phyloP scores from a whole-genome alignment of 2,888 invertebrate genomes.

The Tinea semifulvella region DNA sequence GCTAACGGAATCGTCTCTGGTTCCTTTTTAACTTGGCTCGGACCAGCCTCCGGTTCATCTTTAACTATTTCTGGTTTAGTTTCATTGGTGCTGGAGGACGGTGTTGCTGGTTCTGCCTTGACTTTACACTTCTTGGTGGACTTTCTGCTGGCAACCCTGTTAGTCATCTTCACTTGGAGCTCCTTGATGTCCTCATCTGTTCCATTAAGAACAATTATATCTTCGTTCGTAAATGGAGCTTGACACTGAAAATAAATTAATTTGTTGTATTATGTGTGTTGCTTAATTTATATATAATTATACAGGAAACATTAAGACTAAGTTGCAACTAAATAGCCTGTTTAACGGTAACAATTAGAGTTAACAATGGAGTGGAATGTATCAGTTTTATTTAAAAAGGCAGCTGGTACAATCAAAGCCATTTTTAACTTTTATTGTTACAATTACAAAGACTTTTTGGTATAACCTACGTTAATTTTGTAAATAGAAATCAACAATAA shows the following conservation, averaged over 20 bases:
- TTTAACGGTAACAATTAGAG: too few relatives aligned
- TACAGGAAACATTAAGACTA: too few relatives aligned
- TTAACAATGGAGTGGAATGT: too few relatives aligned
- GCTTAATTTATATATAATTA: too few relatives aligned
- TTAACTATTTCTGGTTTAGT: constrained; percentile 15
- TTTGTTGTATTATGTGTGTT: constrained; percentile 16
- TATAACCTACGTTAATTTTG: too few relatives aligned
- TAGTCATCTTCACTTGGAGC: constrained; percentile 72
- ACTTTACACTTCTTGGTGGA: constrained; percentile 69
- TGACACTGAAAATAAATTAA: constrained; percentile 71
- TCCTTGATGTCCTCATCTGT: constrained; percentile 77
- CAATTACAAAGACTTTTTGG: too few relatives aligned
- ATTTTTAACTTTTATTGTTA: too few relatives aligned
- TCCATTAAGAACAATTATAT: constrained; percentile 90
- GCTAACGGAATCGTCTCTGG: constrained; percentile 54
- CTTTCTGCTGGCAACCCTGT: constrained; percentile 74
- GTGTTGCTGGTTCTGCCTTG: constrained; percentile 32
- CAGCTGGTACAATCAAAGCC: too few relatives aligned
- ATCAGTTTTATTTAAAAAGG: too few relatives aligned
- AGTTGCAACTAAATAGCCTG: too few relatives aligned
- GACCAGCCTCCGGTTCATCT: constrained; percentile 33
- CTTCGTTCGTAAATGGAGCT: constrained; percentile 76
- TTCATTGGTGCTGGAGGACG: constrained; percentile 17
- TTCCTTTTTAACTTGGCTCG: constrained; percentile 42
- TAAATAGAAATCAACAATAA: too few relatives aligned